Conservation (phyloP, 2,797 vertebrate genomes). For the Amazona ochrocephala region DNA sequence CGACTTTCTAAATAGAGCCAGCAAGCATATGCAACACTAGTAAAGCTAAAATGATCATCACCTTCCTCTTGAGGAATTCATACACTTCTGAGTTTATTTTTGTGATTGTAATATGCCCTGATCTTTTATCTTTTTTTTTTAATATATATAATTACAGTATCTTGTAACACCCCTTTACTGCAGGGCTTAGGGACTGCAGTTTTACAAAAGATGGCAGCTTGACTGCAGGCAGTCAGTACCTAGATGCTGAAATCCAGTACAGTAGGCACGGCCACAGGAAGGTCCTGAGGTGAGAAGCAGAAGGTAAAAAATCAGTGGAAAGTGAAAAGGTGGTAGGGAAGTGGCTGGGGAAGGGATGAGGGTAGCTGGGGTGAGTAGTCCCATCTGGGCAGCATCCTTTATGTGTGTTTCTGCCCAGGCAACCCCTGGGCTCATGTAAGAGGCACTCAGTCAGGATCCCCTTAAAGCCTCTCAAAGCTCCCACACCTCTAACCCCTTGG, state of each 20-base stretch:
- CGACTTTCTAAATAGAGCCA: conserved; percentile 54
- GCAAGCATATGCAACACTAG: neutral
- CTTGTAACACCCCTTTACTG: neutral
- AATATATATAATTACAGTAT: neutral
- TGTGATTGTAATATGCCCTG: neutral
- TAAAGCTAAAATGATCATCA: conserved; percentile 12
- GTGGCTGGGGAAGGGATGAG: fast-evolving
- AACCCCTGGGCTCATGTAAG: neutral
- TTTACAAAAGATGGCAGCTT: neutral
- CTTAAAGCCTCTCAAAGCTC: neutral
- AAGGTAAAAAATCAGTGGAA: neutral
- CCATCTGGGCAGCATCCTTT: neutral
- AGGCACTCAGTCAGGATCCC: neutral
- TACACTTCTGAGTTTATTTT: neutral
- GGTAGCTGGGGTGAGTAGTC: neutral
- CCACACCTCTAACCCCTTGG: fast-evolving
- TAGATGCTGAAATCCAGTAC: neutral
- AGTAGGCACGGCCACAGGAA: neutral
- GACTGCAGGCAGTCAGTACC: neutral
- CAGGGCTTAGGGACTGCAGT: neutral
- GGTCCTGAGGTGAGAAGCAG: neutral
- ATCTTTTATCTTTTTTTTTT: neutral
- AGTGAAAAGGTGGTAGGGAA: neutral
- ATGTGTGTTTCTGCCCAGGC: neutral
- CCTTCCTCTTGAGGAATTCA: conserved; percentile 10